Evolutionary conservation across 92 coral and sea anemone genomes (phyloP).

Genomic region (Meandrina meandrites): DNA sequence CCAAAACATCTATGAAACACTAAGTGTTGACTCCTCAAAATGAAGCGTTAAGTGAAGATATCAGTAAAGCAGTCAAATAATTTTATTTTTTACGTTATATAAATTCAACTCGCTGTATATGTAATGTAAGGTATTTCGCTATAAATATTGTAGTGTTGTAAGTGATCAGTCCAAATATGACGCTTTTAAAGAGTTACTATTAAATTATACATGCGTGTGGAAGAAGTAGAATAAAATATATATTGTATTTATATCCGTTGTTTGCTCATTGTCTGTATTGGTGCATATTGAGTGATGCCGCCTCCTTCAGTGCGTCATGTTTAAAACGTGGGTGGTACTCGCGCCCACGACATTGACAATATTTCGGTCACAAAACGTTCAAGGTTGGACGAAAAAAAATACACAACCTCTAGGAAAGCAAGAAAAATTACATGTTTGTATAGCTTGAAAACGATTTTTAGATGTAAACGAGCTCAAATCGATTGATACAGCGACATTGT

Average conservation of each 20-base stretch:
- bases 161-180: background rate
- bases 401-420: background rate
- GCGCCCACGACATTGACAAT: background rate
- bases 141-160: background rate
- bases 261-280: background rate
- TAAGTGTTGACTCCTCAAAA: background rate
- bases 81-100: background rate
- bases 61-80: background rate
- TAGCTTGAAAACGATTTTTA: background rate
- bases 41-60: background rate
- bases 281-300: background rate
- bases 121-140: background rate
- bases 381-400: background rate
- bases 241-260: background rate
- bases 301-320: too few relatives aligned
- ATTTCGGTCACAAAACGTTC: background rate
- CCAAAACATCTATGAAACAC: background rate
- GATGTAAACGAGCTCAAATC: background rate
- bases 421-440: background rate
- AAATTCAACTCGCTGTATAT: background rate
- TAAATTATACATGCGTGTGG: background rate
- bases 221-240: background rate
- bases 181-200: background rate
- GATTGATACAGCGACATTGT: background rate
- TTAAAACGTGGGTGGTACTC: background rate